Evolutionary conservation across 2,113 vertebrate genomes (phyloP).

Genomic region (Sigmodon hispidus): DNA sequence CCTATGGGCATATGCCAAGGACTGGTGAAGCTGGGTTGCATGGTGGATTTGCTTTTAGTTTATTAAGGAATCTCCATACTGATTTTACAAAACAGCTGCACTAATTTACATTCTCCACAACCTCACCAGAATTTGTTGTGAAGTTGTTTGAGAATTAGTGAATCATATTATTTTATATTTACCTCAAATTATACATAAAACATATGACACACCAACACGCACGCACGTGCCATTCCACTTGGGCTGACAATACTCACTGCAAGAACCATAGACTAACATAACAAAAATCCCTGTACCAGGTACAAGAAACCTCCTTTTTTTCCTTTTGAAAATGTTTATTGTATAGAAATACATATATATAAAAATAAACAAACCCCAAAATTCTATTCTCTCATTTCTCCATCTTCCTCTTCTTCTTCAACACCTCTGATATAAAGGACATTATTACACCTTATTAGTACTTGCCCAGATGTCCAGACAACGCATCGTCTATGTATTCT

Average conservation of each 20-base stretch:
- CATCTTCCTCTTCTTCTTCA: too few relatives aligned
- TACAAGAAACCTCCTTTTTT: neutral
- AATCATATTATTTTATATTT: too few relatives aligned
- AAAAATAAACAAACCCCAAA: too few relatives aligned
- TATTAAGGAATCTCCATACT: neutral
- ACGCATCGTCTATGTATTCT: too few relatives aligned
- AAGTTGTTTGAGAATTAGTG: too few relatives aligned
- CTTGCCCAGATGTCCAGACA: too few relatives aligned
- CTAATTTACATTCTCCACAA: neutral
- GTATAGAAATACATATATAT: too few relatives aligned
- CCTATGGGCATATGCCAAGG: neutral
- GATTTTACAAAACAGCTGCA: neutral
- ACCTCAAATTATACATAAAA: neutral
- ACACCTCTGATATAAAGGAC: too few relatives aligned
- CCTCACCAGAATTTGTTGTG: neutral
- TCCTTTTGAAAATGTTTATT: too few relatives aligned
- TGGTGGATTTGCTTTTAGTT: neutral
- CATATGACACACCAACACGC: neutral
- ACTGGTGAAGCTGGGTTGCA: neutral
- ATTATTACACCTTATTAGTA: too few relatives aligned
- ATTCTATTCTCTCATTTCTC: too few relatives aligned
- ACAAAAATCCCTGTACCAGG: neutral
- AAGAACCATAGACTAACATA: neutral
- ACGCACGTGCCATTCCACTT: neutral
- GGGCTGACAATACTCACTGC: neutral